Evolutionary conservation across 2,797 vertebrate genomes (phyloP), one percentile per base, ranked within the genome.

Genomic region (Mus minutoides): DNA sequence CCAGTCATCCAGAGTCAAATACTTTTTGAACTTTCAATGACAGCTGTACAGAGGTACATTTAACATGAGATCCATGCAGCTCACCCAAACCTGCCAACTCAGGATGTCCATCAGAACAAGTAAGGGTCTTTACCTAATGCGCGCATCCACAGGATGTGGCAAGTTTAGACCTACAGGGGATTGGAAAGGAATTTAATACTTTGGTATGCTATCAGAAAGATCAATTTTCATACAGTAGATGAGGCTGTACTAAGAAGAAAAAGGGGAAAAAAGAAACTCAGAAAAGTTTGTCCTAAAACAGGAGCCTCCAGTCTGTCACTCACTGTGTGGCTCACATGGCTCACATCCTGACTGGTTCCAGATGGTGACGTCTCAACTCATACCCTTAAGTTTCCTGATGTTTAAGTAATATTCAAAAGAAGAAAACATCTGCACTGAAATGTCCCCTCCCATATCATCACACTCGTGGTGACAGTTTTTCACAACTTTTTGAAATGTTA

Each of bases 391-490:
- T 67, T 82, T 93, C 40, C 64, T 31, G 19, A 54, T 60, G 26
- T 93, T 86, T 73, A 76, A 82, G 46, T 73, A 56, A 22, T 86
- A 92, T 4, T 76, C 40, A 85, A 91, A 94, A 87, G 46, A 71
- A 79, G 19, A 73, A 73, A 71, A 40, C 34, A 34, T n/a, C 31
- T n/a, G 34, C 1, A 54, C 31, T 37, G 60, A 43, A 83, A 79
- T 46, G 40, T 40, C 56, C 22, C 58, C 46, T 82, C 22, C 58
- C 52, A 86, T 22, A 71, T 73, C 62, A 86, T 90, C n/a, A 49
- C 26, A 83, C 6, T 34, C 56, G 67, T 43, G 21, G 10, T 78
- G 14, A 85, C 76, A 43, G 31, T 13, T 58, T 43, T 75, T 79
- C 24, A 67, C 69, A 16, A 12, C 56, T 54, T 84, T 71, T 84